phyloP scores from a whole-genome alignment of 1,140 invertebrate species.

The Cryptotermes secundus region DNA sequence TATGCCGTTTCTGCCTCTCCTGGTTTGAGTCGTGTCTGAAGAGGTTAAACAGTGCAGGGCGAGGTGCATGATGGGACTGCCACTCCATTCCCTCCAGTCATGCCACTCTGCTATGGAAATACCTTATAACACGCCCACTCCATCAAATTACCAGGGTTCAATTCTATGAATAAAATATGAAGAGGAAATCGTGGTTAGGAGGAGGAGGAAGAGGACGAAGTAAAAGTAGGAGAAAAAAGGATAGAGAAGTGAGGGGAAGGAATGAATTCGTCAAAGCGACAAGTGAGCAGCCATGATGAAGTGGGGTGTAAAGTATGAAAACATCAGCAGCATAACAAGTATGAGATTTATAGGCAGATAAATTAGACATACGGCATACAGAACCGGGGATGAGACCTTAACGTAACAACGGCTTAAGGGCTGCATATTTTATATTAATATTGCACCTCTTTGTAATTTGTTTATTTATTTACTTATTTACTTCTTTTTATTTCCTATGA shows the following conservation, averaged over 20 bases:
- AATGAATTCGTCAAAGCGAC: conserved; percentile 27
- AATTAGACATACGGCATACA: conserved; percentile 22
- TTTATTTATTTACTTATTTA: too few species aligned
- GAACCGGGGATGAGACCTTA: background rate
- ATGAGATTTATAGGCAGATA: conserved; percentile 27
- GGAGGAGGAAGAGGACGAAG: conserved; percentile 4
- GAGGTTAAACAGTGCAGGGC: too few species aligned
- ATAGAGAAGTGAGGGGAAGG: background rate
- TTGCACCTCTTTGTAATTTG: too few species aligned
- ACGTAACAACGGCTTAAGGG: background rate
- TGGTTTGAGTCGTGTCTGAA: too few species aligned
- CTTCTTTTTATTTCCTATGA: too few species aligned
- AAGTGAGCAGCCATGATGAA: conserved; percentile 23
- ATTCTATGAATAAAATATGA: conserved; percentile 31
- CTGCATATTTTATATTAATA: background rate
- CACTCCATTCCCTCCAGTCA: background rate
- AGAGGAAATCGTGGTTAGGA: conserved; percentile 23
- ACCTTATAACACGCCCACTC: conserved; percentile 2
- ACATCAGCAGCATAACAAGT: conserved; percentile 30
- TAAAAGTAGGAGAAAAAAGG: background rate
- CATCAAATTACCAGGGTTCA: conserved; percentile 28
- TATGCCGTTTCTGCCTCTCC: too few species aligned
- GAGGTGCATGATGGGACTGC: background rate
- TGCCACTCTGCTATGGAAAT: conserved; percentile 16
- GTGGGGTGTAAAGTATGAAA: conserved; percentile 28